phyloP scores from a whole-genome alignment of 1,140 invertebrate species.

The Drosophila novamexicana region DNA sequence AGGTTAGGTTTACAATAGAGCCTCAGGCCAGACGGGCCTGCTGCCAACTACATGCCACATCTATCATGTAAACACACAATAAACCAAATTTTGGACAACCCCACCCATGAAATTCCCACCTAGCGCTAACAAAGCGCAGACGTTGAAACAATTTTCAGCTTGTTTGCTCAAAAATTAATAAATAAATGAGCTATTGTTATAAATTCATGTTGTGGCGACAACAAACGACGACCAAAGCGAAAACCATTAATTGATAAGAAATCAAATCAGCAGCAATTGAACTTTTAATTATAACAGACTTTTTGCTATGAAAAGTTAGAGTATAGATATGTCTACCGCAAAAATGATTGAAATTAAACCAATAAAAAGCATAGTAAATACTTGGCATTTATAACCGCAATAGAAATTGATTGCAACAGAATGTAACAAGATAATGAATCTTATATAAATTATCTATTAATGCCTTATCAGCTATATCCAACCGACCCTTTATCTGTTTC shows the following conservation, averaged over 20 bases:
- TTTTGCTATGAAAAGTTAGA: too few species aligned
- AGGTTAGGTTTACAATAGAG: constrained; percentile 33
- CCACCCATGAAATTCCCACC: constrained; percentile 51
- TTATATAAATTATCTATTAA: neutral
- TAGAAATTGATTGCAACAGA: neutral
- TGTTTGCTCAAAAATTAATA: constrained; percentile 60
- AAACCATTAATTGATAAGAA: constrained; percentile 28
- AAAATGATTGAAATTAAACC: neutral
- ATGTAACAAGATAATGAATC: neutral
- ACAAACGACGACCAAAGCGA: constrained; percentile 15
- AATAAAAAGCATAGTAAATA: neutral
- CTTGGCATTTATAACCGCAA: neutral
- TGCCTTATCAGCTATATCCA: neutral
- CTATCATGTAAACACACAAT: constrained; percentile 34
- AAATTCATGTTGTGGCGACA: constrained; percentile 49
- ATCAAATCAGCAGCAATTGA: constrained; percentile 18
- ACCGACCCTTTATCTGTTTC: neutral
- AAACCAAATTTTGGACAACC: constrained; percentile 43
- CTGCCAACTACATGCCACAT: constrained; percentile 26
- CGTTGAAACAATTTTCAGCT: constrained; percentile 57
- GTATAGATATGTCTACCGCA: too few species aligned
- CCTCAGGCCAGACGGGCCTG: neutral
- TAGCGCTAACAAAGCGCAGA: constrained; percentile 28
- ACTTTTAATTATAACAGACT: neutral
- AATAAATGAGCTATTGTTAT: constrained; percentile 66